Base-by-base conservation (phyloP, 2,797 vertebrate genomes). In the Furcifer pardalis region DNA sequence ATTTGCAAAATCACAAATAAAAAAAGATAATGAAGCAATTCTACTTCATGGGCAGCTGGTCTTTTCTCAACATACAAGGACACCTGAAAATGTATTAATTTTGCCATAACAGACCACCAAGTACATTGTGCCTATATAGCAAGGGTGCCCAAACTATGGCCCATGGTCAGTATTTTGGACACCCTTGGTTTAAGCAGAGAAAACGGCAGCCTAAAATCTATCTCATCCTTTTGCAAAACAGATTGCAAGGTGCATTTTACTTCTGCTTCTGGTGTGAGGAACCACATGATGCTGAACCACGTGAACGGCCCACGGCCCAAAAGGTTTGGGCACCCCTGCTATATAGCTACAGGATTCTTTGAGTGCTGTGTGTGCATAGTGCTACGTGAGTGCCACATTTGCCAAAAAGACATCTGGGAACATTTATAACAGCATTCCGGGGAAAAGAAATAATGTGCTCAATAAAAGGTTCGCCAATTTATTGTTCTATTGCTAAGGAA, bases 391-490 rank as follows among this genome's bases (percentile, higher is more conserved):
- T 30, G 23, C 7, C 42, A 46, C 44, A 76, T 27, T 65, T 44
- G 40, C 37, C 46, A 52, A 44, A 77, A 63, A 5, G 17, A 1
- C 13, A 40, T 30, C 7, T 30, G 32, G 35, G 32, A 21, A 32
- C 3, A 46, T 74, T 49, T 46, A 59, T 52, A 27, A 9, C 35
- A 77, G 68, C 1, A 37, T 30, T 37, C 32, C 30, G 63, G 23
- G 90, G 76, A 82, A 85, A 86, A 7, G 23, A 79, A 25, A 8
- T 76, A 46, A 90, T 73, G 37, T 81, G 79, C 68, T 79, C 42
- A 81, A 44, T 91, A 44, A 80, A 73, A 87, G 86, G 46, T 86
- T 75, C 86, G 9, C 81, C 60, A 52, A 80, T 87, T 92, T 73
- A 81, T 73, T 49, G 25, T 37, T 0, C 17, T 72, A 80, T 87